Conservation (phyloP, 1,140 invertebrate species). For the Meloidogyne floridensis region DNA sequence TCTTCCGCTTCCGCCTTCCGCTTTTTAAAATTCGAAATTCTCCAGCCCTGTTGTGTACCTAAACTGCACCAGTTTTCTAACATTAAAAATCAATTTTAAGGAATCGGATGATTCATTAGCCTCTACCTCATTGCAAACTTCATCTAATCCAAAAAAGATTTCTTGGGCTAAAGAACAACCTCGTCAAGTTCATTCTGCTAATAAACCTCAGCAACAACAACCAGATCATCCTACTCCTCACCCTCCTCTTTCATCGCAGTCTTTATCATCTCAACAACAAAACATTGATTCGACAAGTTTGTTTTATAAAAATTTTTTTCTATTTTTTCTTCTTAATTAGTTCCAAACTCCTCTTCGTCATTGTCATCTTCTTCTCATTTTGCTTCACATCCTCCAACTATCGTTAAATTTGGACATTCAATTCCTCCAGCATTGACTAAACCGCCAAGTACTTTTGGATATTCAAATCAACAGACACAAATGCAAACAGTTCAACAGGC, state of each 20-base stretch:
- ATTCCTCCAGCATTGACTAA: neutral
- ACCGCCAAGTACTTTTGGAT: neutral
- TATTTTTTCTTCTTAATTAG: neutral
- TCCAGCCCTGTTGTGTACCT: too few species aligned
- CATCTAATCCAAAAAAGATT: constrained; percentile 16
- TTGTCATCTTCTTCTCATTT: neutral
- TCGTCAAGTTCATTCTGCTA: constrained; percentile 21
- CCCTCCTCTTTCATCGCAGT: neutral
- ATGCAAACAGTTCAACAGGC: constrained; percentile 4
- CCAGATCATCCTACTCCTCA: neutral
- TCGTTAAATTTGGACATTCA: neutral
- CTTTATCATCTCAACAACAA: neutral
- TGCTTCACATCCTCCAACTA: neutral
- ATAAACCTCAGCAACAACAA: neutral
- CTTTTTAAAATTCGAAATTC: too few species aligned
- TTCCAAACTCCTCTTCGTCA: neutral
- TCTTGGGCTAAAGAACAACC: constrained; percentile 29
- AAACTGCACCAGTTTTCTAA: neutral
- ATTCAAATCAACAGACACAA: neutral
- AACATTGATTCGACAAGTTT: neutral
- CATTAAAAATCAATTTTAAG: constrained; percentile 7
- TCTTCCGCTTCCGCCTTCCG: too few species aligned
- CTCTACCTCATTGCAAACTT: neutral
- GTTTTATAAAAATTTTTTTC: neutral
- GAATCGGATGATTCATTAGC: neutral